Percentiles rank a stretch among this genome's conserved stretches.
Conservation (phyloP, 2,888 invertebrate species). For the Tubulanus polymorphus region DNA sequence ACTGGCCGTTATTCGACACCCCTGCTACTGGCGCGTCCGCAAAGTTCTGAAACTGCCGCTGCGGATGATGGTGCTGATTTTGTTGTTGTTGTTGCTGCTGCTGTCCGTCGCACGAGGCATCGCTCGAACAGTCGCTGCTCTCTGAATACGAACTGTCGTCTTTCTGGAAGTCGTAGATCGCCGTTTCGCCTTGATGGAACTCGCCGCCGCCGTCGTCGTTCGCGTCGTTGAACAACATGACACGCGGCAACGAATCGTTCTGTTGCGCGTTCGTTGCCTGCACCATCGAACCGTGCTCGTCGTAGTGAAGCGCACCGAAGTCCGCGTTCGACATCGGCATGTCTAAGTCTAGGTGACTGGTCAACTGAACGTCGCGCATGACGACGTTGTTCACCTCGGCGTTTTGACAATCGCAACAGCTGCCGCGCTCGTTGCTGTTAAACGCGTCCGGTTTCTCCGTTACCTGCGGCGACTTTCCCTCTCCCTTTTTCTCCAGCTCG, state of each 20-base stretch:
- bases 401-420: constrained; percentile 51
- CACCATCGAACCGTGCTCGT: neutral
- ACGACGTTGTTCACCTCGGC: constrained; percentile 45
- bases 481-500: constrained; percentile 41
- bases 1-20: neutral
- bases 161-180: constrained; percentile 33
- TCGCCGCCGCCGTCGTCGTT: constrained; percentile 40
- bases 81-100: constrained; percentile 21
- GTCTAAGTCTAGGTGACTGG: neutral
- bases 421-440: constrained; percentile 50
- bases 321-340: constrained; percentile 1
- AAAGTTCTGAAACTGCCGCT: neutral
- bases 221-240: constrained; percentile 42
- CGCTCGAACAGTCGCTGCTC: constrained; percentile 49
- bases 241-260: constrained; percentile 35
- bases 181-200: constrained; percentile 30
- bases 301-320: neutral
- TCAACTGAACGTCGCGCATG: constrained; percentile 40
- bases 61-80: constrained; percentile 19
- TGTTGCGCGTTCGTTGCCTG: constrained; percentile 27
- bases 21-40: neutral
- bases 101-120: constrained; percentile 23
- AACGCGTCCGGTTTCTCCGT: constrained; percentile 25
- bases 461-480: constrained; percentile 13
- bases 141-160: constrained; percentile 52